Evolutionary conservation across 2,888 invertebrate genomes (phyloP).

Genomic region (Lepidochrysops patricia): DNA sequence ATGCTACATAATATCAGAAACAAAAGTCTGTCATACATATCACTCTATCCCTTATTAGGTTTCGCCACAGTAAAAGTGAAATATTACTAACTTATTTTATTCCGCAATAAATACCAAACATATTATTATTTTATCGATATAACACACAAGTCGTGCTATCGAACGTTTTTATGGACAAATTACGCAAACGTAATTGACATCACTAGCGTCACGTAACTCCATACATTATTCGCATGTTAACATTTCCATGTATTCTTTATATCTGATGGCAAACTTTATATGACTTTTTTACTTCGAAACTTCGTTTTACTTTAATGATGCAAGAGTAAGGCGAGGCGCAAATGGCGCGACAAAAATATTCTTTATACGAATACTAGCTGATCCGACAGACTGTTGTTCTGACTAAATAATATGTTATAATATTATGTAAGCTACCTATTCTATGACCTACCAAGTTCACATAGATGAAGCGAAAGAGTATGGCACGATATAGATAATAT

Average conservation of each 20-base stretch:
- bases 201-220: slow-evolving; percentile 9
- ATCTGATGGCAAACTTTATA: slow-evolving; percentile 11
- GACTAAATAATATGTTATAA: no score
- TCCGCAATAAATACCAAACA: no score
- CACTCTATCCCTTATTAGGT: background rate
- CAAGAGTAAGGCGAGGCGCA: background rate
- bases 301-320: slow-evolving; percentile 11
- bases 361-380: background rate
- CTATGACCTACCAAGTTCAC: no score
- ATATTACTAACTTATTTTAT: background rate
- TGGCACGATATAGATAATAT: no score
- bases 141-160: background rate
- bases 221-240: slow-evolving; percentile 10
- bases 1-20: background rate
- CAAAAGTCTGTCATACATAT: background rate
- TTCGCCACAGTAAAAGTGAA: background rate
- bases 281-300: slow-evolving; percentile 9
- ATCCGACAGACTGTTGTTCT: no score
- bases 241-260: slow-evolving; percentile 8
- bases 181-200: background rate
- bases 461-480: no score
- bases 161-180: background rate
- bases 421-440: no score
- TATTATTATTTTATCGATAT: background rate
- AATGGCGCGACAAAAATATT: background rate